These are phyloP conservation scores for Mythimna albipuncta DNA, from an alignment of 2,888 invertebrate genomes.

Conservation along the genomic window DNA sequence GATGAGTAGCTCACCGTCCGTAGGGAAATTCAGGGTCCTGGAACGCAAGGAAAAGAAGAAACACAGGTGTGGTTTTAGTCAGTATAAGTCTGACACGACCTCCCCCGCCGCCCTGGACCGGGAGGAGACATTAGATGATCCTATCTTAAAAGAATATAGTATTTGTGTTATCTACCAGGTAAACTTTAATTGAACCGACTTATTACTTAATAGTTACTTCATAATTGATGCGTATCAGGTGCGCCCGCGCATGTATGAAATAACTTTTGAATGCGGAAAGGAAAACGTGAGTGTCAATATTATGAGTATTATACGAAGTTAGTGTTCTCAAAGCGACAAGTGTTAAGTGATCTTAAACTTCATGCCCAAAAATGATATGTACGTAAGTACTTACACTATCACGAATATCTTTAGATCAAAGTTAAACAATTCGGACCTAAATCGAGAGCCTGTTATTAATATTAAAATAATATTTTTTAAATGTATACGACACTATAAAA, in stretches of 20 bases:
- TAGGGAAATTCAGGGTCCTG: no score
- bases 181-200: neutral
- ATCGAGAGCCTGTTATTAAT: neutral
- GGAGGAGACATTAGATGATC: no score
- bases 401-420: neutral
- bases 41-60: no score
- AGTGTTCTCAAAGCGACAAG: neutral
- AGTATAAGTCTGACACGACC: no score
- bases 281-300: conserved; percentile 1
- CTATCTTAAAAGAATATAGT: neutral
- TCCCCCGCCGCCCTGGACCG: no score
- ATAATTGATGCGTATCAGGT: conserved; percentile 5
- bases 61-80: no score
- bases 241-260: conserved; percentile 4
- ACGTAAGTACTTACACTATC: neutral
- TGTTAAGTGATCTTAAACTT: neutral
- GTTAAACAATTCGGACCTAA: neutral
- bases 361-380: neutral
- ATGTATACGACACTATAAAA: no score
- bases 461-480: no score
- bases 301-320: neutral
- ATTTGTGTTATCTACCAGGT: neutral
- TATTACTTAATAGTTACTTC: conserved; percentile 1
- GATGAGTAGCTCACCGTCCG: no score
- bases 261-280: conserved; percentile 15